Evolutionary conservation across 2,888 invertebrate species (phyloP).

Genomic region (Aplocera efformata): DNA sequence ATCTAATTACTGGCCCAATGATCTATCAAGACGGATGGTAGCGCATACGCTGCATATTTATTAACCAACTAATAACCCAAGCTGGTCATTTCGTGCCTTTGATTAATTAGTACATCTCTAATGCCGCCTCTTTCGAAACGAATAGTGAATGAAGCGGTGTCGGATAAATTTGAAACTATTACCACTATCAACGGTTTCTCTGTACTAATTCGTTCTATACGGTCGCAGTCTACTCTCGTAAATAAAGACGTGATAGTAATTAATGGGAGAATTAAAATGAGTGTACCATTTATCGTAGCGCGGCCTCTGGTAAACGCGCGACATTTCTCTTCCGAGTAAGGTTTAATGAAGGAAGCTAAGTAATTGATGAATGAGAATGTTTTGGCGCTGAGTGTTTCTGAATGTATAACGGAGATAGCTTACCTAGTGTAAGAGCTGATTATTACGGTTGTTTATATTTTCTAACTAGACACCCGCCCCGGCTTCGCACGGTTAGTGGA

Average conservation of each 20-base stretch:
- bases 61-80: conserved; percentile 51
- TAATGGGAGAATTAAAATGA: conserved; percentile 34
- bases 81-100: conserved; percentile 47
- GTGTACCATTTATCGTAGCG: conserved; percentile 30
- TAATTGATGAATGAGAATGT: conserved; percentile 19
- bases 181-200: conserved; percentile 26
- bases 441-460: no score
- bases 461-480: no score
- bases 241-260: conserved; percentile 33
- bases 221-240: conserved; percentile 28
- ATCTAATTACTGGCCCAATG: conserved; percentile 17
- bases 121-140: conserved; percentile 31
- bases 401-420: no score
- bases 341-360: conserved; percentile 20
- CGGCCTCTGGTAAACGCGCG: conserved; percentile 24
- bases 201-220: conserved; percentile 29
- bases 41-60: conserved; percentile 38
- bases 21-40: conserved; percentile 42
- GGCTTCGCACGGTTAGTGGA: no score
- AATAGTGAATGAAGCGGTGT: conserved; percentile 23
- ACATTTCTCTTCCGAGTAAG: conserved; percentile 21
- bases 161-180: conserved; percentile 25
- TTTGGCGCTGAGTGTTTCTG: conserved; percentile 5
- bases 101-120: conserved; percentile 50
- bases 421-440: no score